Evolutionary conservation across 2,888 invertebrate species (phyloP).

Genomic region (Lepidochitona cinerea): DNA sequence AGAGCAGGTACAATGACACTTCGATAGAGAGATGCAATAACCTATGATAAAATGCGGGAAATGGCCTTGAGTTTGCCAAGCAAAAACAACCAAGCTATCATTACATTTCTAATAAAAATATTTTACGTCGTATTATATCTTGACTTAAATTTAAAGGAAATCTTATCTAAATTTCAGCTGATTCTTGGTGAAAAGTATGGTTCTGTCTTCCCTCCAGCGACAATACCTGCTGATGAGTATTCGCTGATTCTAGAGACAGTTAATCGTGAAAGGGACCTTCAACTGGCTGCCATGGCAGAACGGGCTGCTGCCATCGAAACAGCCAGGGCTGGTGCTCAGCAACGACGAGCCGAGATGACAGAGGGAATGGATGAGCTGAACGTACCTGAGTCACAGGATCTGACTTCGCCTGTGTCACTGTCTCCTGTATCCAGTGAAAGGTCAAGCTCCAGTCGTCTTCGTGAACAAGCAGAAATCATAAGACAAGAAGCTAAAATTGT

Average conservation of each 20-base stretch:
- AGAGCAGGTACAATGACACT: too few relatives aligned
- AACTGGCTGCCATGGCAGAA: neutral
- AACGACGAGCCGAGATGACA: neutral
- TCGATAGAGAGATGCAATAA: too few relatives aligned
- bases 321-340: neutral
- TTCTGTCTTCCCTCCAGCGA: constrained; percentile 65
- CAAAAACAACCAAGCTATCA: too few relatives aligned
- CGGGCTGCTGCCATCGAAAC: neutral
- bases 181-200: constrained; percentile 72
- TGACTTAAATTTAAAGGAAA: too few relatives aligned
- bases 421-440: neutral
- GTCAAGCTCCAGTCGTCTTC: neutral
- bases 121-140: too few relatives aligned
- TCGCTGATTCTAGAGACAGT: constrained; percentile 36
- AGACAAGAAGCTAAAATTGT: neutral
- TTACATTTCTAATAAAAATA: too few relatives aligned
- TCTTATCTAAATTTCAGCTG: constrained; percentile 66
- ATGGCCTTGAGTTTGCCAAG: too few relatives aligned
- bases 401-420: neutral
- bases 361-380: neutral
- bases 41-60: too few relatives aligned
- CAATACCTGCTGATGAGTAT: constrained; percentile 69
- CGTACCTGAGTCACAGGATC: neutral
- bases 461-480: neutral
- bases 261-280: constrained; percentile 6